These are phyloP conservation scores for Euleptes europaea DNA, from an alignment of 2,113 vertebrate genomes.

Conservation along the genomic window DNA sequence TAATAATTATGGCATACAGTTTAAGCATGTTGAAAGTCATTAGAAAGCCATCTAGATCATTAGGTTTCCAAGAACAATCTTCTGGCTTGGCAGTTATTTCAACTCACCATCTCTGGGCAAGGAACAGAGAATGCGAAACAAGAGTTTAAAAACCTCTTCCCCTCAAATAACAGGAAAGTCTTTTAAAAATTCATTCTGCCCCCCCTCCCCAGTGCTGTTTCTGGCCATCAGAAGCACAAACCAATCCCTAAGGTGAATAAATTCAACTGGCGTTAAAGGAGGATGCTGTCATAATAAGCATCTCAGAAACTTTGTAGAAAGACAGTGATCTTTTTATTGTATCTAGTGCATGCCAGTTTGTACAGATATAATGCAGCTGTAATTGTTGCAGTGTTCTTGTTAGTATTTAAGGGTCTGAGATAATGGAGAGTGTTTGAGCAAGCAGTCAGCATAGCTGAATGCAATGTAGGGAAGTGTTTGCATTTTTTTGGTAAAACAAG, in stretches of 20 bases:
- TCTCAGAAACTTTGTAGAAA: neutral
- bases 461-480: neutral
- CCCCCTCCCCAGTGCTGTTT: neutral
- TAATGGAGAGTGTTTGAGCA: neutral
- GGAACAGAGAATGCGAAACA: neutral
- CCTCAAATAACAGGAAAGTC: neutral
- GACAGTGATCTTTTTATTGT: neutral
- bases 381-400: neutral
- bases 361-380: neutral
- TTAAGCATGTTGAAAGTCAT: neutral
- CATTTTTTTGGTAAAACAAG: neutral
- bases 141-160: neutral
- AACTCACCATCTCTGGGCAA: neutral
- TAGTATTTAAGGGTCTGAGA: neutral
- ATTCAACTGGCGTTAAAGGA: neutral
- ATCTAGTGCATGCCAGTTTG: neutral
- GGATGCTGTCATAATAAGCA: neutral
- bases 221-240: neutral
- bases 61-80: neutral
- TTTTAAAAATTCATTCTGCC: neutral
- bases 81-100: neutral
- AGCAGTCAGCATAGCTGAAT: neutral
- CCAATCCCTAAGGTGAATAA: neutral
- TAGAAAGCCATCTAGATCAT: neutral
- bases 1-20: neutral